Base-by-base conservation (phyloP, 2,888 invertebrate species). In the Hypomecis punctinalis region DNA sequence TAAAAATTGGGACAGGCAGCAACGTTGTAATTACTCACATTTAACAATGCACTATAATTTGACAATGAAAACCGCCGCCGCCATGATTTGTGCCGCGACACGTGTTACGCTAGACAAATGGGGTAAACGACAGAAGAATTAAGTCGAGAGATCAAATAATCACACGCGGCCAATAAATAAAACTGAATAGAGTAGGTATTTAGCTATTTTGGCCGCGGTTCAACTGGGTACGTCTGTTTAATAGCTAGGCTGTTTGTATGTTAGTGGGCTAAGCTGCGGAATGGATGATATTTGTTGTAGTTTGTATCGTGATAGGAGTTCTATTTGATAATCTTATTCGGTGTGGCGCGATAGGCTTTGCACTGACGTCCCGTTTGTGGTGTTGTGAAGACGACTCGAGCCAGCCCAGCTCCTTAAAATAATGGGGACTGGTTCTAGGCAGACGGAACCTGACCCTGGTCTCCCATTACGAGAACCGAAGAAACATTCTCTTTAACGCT, bases 91-190 rank as follows among this genome's bases (percentile, higher is more conserved):
- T 52, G 6, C 23, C 39, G 11, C 40, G 5, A 63, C 63, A 63
- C 53, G 47, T 48, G 63, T 23, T 42, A 6, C 37, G 37, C 46
- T 48, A 63, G 62, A 65, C 63, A 56, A 65, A 68, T 60, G 59
- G 40, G 43, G 59, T 53, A 57, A 61, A 65, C 62, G 62, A 67
- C 64, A 62, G 53, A 57, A 43, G 52, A 53, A 68, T 62, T 65
- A 68, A 61, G 13, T 11, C n/a, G 39, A 65, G 39, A 65, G 60
- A 68, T 68, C 56, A 68, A 60, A 68, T 62, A 62, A 63, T 68
- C 62, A 64, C 64, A 36, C 23, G 39, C 43, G 8, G 6, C 10
- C 9, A 51, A 67, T 67, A 61, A 63, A 63, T 67, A 54, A 63
- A 43, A 54, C 49, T 0, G 40, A 42, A 46, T 37, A n/a, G 40